These are phyloP conservation scores for Cichlasoma orientale DNA, from an alignment of 2,797 vertebrate species.

Conservation along the genomic window DNA sequence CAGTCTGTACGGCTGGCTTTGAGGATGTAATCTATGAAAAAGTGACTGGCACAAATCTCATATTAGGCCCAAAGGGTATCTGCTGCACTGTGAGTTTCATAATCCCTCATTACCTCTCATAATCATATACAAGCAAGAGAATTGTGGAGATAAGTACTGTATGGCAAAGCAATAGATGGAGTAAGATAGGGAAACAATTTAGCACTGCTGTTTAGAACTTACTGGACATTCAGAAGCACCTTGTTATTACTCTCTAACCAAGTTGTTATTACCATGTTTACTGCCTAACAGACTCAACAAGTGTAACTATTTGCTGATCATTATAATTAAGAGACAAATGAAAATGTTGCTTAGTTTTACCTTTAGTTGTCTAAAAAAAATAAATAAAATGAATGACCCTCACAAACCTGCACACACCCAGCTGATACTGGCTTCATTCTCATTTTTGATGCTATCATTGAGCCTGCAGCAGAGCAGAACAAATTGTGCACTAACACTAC, in stretches of 20 bases:
- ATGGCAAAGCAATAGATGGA: constrained; percentile 39
- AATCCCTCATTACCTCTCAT: constrained; percentile 61
- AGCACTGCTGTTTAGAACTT: constrained; percentile 10
- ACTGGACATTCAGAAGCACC: background rate
- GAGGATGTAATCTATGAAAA: constrained; percentile 74
- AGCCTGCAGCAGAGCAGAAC: constrained; percentile 40
- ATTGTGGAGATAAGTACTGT: constrained; percentile 37
- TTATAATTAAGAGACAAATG: background rate
- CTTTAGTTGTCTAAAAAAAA: background rate
- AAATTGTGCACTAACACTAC: constrained; percentile 30
- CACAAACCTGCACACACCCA: constrained; percentile 11
- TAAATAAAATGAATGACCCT: background rate
- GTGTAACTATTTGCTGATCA: background rate
- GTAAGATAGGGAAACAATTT: constrained; percentile 47
- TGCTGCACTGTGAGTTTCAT: constrained; percentile 46
- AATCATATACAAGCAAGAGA: constrained; percentile 50
- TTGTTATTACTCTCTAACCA: background rate
- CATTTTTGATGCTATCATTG: constrained; percentile 34
- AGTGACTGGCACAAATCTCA: constrained; percentile 61
- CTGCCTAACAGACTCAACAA: background rate
- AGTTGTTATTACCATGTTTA: background rate
- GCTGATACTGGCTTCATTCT: constrained; percentile 36
- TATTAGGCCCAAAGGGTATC: constrained; percentile 50
- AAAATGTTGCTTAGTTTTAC: background rate
- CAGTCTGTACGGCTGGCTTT: constrained; percentile 54